Base-by-base conservation (phyloP, 1,140 invertebrate species). In the Globodera ellingtonae region DNA sequence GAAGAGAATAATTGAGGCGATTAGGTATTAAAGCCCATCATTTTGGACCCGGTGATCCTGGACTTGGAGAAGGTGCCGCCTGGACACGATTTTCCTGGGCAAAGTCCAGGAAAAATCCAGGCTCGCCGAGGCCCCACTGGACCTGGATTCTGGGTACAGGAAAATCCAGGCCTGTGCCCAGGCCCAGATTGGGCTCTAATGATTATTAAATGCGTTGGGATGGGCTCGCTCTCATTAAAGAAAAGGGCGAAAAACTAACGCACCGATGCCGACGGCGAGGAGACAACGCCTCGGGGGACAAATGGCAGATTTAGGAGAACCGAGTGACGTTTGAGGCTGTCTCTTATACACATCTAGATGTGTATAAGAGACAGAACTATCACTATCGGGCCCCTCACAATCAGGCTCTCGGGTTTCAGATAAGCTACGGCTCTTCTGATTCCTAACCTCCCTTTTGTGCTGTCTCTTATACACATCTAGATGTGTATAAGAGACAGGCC, bases 251-350 rank as follows among this genome's bases (percentile, higher is more conserved):
- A 46, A 24, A 18, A 47, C 1, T 13, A 79, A 44, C 9, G 10
- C 67, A 48, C 74, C 74, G 44, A 46, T 79, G 46, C 10, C 50
- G 18, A 3, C 62, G 62, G n/a, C 50, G 24, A 8, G 18, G 46
- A 18, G 7, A 47, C 21, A 21, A n/a, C 56, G 13, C 48, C 69
- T 59, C 78, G 59, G 44, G 69, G 69, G 46, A 78, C 67, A 73
- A 78, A 79, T 21, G 78, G 75, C 62, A 77, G 67, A 77, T 48
- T 77, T 62, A 44, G 75, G 13, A 77, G 46, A 24, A 77, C 65
- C 21, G 65, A 65, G 4, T 65, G 46, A 4, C 75, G 62, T 62
- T 67, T 21, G 24, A 77, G 50, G n/a, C n/a, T n/a, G n/a, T n/a
- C n/a, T n/a, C n/a, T n/a, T n/a, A n/a, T n/a, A n/a, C n/a, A n/a